Evolutionary conservation across 2,797 vertebrate genomes (phyloP).

Genomic region (Tachyglossus aculeatus): DNA sequence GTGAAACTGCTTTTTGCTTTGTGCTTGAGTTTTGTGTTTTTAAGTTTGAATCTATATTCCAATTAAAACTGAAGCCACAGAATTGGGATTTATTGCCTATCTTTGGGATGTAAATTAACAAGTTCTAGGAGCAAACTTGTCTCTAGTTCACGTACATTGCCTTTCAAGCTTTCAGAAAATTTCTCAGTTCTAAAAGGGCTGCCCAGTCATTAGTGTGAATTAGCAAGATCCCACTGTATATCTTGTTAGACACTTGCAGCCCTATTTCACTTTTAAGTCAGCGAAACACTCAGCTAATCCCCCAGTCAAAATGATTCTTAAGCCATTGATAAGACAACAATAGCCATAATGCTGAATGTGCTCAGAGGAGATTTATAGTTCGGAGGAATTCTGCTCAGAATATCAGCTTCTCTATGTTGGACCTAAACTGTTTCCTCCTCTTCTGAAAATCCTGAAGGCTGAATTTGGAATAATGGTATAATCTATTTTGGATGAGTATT

Average conservation of each 20-base stretch:
- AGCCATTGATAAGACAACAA: conserved; percentile 1
- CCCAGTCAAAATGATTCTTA: background rate
- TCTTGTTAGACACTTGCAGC: background rate
- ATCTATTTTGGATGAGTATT: too few relatives aligned
- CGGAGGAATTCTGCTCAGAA: background rate
- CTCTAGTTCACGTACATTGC: conserved; percentile 13
- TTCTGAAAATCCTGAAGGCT: conserved; percentile 5
- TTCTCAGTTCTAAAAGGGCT: conserved; percentile 10
- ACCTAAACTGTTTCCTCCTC: background rate
- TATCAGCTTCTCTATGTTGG: background rate
- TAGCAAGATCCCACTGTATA: background rate
- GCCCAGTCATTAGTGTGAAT: background rate
- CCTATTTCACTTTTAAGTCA: conserved; percentile 9
- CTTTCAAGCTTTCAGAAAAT: conserved; percentile 24
- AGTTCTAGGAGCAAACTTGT: background rate
- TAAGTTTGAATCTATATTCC: too few relatives aligned
- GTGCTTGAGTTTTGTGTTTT: too few relatives aligned
- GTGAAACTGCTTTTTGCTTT: too few relatives aligned
- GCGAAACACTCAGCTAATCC: conserved; percentile 17
- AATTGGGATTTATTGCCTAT: background rate
- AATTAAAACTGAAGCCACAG: background rate
- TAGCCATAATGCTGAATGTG: background rate
- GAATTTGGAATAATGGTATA: too few relatives aligned
- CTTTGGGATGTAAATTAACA: conserved; percentile 12
- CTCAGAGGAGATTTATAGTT: background rate